Conservation (phyloP, 2,113 vertebrate genomes). For the Hydropotes inermis region DNA sequence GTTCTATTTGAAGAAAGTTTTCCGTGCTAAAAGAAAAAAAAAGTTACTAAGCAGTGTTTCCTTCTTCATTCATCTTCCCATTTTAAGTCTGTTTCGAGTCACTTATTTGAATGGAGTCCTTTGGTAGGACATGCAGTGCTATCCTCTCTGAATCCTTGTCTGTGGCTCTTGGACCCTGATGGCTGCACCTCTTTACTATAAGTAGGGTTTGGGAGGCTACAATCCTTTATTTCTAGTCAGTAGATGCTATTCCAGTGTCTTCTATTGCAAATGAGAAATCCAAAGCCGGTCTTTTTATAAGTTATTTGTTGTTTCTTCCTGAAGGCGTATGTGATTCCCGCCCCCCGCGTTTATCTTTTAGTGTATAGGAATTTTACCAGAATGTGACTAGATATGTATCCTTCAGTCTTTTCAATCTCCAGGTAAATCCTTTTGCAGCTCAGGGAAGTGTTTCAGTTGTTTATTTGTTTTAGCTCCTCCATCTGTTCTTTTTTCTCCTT, state of each 20-base stretch:
- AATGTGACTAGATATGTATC: not conserved
- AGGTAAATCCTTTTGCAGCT: not conserved
- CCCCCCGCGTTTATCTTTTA: not conserved
- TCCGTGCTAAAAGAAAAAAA: not conserved
- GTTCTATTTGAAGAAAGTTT: conserved; percentile 24
- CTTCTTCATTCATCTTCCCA: not conserved
- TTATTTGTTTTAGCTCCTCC: not conserved
- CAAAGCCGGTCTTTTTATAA: not conserved
- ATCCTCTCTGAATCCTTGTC: not conserved
- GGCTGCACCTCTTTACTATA: not conserved
- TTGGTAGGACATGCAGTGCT: not conserved
- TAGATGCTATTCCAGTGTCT: not conserved
- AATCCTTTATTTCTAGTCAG: not conserved
- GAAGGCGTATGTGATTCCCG: not conserved
- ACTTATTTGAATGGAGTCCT: not conserved
- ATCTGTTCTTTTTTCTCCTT: conserved; percentile 15
- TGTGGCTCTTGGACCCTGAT: not conserved
- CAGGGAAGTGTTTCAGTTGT: not conserved
- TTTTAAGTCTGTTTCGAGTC: not conserved
- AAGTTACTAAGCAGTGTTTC: not conserved
- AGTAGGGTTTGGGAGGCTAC: not conserved
- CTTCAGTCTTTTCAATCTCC: not conserved
- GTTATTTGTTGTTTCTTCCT: conserved; percentile 9
- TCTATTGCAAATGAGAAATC: not conserved
- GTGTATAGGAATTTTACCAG: not conserved